Evolutionary conservation across 2,797 vertebrate genomes (phyloP), one percentile per base, ranked within the genome.

Genomic region (Lepus townsendii): DNA sequence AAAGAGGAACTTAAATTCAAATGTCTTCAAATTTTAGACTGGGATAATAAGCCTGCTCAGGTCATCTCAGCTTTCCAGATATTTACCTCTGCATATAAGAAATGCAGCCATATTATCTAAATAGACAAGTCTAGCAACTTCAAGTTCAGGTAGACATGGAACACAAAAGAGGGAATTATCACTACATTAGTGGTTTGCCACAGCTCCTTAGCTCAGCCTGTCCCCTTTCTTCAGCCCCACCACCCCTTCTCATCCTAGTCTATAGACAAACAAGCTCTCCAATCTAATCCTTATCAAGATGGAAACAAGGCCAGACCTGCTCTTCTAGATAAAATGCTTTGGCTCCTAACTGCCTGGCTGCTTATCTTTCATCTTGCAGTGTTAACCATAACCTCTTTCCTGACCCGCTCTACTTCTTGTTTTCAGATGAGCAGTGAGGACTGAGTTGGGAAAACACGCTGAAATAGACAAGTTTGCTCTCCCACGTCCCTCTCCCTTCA

Each of bases 331-430:
- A 98, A 98, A 98, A 97, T 97, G 97, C 96, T 98, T 98, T 98
- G 98, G 97, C 97, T 97, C 98, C 97, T 98, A 98, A 98, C 97
- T 96, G 98, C 97, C 98, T 97, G 96, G 95, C 97, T 98, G 95
- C 98, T 98, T 98, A 98, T 98, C 98, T 98, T 96, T 97, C 97
- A 95, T 98, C 97, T 98, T 94, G 95, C 98, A 98, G 98, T 97
- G 98, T 97, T 98, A 97, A 97, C 96, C 87, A 5, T 97, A 98
- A 98, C 97, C 97, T 96, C 96, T 98, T 98, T 98, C 95, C 98
- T 98, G 98, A 98, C 98, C 97, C 96, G 97, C 94, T 98, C 97
- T 91, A 96, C 97, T 98, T 97, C 97, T 98, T 98, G 97, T 97
- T 98, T 98, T 97, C 95, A 97, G 97, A 97, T 97, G 97, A 98